Base-by-base conservation (phyloP, 2,888 invertebrate genomes). In the Listrodromus nycthemerus region DNA sequence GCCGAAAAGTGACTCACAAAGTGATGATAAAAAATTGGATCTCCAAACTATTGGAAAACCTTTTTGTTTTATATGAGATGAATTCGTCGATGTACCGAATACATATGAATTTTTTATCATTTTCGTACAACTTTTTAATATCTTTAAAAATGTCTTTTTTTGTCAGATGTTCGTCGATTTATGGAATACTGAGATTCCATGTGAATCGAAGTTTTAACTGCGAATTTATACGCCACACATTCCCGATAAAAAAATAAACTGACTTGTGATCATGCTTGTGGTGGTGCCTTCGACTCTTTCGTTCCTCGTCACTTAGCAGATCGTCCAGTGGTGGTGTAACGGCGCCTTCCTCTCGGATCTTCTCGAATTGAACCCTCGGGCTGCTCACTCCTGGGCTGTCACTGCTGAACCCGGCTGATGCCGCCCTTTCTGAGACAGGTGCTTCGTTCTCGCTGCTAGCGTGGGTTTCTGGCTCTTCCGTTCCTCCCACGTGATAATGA, bases 241-340 rank as follows among this genome's bases (percentile, higher is more conserved):
- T 5, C 16, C 41, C 16, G 4, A 37, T 10, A 69, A 50, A 75
- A 55, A 61, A 50, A 55, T 50, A 48, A 78, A 75, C 89, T 90
- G 73, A 93, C 93, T 93, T 93, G 86, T 92, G 92, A 61, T 93
- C 93, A 87, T 91, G 92, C 80, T 93, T 93, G 67, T 92, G 92
- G 50, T 92, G 92, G 71, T 93, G 92, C 61, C 93, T 88, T 27
- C 93, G 91, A 50, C 87, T 81, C 80, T 92, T 92, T n/a, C 90
- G 89, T 33, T 92, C 93, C 3, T 93, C 93, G 4, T 92, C 93
- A 82, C 87, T 87, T n/a, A 76, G 50, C 5, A 82, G 83, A 30
- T 88, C 90, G 37, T 87, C 87, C 16, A 76, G 63, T 21, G 87
- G 87, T 5, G 85, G 71, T 4, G 79, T 50, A 2, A 85, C 79